These are phyloP conservation scores for Gnathonemus echidnorhynchus DNA, from an alignment of 2,113 vertebrate genomes.

Conservation along the genomic window DNA sequence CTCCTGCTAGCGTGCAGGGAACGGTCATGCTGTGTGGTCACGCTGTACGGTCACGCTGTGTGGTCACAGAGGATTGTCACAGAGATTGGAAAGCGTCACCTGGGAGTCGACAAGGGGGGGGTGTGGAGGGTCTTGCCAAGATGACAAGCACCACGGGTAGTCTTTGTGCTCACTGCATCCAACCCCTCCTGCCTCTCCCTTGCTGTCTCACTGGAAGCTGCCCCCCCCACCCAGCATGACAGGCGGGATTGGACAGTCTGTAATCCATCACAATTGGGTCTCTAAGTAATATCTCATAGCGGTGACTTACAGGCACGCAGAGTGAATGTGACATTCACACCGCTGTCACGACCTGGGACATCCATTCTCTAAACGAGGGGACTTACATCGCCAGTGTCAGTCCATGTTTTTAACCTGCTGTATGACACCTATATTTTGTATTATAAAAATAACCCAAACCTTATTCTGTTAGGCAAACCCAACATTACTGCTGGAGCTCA, in stretches of 20 bases:
- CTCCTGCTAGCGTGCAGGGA: neutral
- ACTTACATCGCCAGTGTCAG: neutral
- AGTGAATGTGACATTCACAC: neutral
- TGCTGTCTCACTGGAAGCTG: constrained; percentile 16
- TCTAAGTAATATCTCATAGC: constrained; percentile 39
- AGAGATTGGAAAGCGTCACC: constrained; percentile 28
- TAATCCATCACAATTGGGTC: constrained; percentile 52
- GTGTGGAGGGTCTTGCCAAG: constrained; percentile 26
- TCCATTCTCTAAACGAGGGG: neutral
- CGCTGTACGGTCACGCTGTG: neutral
- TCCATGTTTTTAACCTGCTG: neutral
- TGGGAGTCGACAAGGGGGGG: constrained; percentile 22
- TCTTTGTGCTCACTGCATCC: constrained; percentile 16
- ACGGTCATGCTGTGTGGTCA: neutral
- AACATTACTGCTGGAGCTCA: neutral
- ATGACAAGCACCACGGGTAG: constrained; percentile 17
- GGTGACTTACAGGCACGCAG: constrained; percentile 24
- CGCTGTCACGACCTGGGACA: neutral
- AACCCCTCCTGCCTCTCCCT: constrained; percentile 18
- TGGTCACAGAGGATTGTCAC: constrained; percentile 29
- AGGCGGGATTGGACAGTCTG: constrained; percentile 29
- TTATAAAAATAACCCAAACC: neutral
- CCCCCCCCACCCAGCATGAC: constrained; percentile 22
- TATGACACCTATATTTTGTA: neutral
- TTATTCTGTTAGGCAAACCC: neutral